Evolutionary conservation across 1,140 invertebrate genomes (phyloP).

Genomic region (Saccostrea echinata): DNA sequence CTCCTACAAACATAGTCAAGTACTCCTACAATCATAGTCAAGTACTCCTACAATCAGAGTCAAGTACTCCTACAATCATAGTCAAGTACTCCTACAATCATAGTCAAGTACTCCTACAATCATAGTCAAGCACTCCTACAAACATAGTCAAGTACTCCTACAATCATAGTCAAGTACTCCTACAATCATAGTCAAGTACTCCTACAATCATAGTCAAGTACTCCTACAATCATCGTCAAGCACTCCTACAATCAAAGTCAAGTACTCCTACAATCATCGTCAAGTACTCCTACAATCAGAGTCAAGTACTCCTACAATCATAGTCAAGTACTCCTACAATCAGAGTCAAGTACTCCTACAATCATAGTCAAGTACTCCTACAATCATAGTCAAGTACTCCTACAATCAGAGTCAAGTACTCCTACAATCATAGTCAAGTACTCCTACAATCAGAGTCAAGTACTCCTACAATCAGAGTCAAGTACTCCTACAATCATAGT

Average conservation of each 20-base stretch:
- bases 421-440: no score
- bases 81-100: conserved; percentile 40
- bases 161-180: background rate
- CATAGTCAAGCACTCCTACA: background rate
- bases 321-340: conserved; percentile 43
- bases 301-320: background rate
- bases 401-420: background rate
- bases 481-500: background rate
- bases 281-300: conserved; percentile 37
- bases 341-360: background rate
- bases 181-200: background rate
- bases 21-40: conserved; percentile 21
- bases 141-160: no score
- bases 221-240: conserved; percentile 11
- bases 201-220: conserved; percentile 11
- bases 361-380: no score
- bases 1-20: conserved; percentile 11
- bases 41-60: background rate
- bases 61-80: no score
- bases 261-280: no score
- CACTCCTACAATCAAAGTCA: conserved; percentile 25
- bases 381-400: background rate
- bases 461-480: conserved; percentile 21
- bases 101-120: conserved; percentile 7
- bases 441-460: conserved; percentile 16